phyloP scores from a whole-genome alignment of 2,888 invertebrate species.

The Oscheius sp. region DNA sequence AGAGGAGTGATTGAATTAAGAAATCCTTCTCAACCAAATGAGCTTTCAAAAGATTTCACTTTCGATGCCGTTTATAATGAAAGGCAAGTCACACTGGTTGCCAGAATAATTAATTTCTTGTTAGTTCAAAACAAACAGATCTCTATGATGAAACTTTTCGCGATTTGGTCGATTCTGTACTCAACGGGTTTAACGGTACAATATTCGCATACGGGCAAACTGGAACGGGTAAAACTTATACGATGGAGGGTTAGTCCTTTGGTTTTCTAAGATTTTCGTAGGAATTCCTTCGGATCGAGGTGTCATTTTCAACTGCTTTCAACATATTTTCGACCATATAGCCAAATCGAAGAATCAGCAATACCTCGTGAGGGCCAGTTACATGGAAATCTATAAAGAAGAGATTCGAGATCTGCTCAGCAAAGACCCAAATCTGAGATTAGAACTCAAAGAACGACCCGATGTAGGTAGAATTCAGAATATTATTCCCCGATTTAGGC shows the following conservation, averaged over 20 bases:
- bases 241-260: conserved; percentile 76
- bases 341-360: conserved; percentile 80
- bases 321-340: conserved; percentile 96
- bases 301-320: conserved; percentile 93
- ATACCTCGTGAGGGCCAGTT: conserved; percentile 93
- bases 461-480: conserved; percentile 36
- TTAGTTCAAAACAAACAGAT: conserved; percentile 84
- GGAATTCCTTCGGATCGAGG: conserved; percentile 77
- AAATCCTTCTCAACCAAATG: conserved; percentile 80
- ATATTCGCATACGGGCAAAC: conserved; percentile 99
- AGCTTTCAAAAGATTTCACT: conserved; percentile 85
- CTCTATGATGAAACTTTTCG: conserved; percentile 95
- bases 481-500: conserved; percentile 1
- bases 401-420: conserved; percentile 79
- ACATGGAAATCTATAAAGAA: conserved; percentile 88
- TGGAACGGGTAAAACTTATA: conserved; percentile 86
- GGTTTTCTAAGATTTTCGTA: not conserved
- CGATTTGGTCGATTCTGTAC: conserved; percentile 90
- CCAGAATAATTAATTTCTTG: conserved; percentile 49
- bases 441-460: conserved; percentile 77
- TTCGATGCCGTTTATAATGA: conserved; percentile 97
- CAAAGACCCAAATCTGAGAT: conserved; percentile 76
- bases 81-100: conserved; percentile 74
- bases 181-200: conserved; percentile 97
- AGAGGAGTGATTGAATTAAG: conserved; percentile 89